Conservation (phyloP, 2,113 vertebrate genomes). For the Alosa alosa region DNA sequence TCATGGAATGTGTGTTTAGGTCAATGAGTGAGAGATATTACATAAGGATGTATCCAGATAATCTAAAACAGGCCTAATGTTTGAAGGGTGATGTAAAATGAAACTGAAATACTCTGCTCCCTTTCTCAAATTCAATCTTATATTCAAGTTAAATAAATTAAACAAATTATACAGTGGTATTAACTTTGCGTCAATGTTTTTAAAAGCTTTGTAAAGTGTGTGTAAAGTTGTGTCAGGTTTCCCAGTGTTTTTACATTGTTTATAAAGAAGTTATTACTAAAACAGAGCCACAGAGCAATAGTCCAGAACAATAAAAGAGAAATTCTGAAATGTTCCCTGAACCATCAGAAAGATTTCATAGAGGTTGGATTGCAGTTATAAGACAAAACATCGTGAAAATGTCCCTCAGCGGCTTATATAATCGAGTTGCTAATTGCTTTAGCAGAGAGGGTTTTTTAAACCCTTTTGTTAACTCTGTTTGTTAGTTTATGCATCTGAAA, state of each 20-base stretch:
- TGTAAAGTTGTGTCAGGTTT: too few relatives aligned
- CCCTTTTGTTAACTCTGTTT: neutral
- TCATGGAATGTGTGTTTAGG: neutral
- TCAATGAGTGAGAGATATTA: neutral
- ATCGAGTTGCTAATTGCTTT: neutral
- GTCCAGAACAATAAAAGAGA: neutral
- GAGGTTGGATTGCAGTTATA: conserved; percentile 62
- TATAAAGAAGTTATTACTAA: neutral
- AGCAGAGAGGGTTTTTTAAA: neutral
- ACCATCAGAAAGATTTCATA: conserved; percentile 53
- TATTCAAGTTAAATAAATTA: neutral
- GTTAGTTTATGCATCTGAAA: neutral
- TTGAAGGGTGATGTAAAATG: neutral
- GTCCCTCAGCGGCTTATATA: neutral
- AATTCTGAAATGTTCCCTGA: neutral
- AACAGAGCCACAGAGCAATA: neutral
- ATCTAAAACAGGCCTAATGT: neutral
- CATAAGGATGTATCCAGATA: neutral
- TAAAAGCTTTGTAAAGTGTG: neutral
- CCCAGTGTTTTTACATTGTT: neutral
- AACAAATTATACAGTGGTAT: neutral
- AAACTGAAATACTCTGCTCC: neutral
- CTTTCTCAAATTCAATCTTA: neutral
- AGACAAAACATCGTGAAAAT: neutral
- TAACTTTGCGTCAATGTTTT: neutral